Evolutionary conservation across 2,888 invertebrate species (phyloP).

Genomic region (Acanthosepion lycidas): DNA sequence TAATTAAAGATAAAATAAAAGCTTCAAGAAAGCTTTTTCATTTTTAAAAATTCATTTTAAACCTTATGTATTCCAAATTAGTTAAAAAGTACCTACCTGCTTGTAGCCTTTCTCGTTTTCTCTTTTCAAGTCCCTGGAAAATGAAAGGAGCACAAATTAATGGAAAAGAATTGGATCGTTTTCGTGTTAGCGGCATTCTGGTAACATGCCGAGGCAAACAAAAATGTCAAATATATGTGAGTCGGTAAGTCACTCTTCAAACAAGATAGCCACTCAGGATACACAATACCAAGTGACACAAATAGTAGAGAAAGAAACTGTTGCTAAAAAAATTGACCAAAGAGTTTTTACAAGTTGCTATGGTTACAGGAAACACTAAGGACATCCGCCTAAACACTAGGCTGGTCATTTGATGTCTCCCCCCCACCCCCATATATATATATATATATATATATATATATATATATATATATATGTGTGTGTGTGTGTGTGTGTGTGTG

Average conservation of each 20-base stretch:
- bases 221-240: not conserved
- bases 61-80: not conserved
- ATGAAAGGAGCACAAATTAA: slow-evolving; percentile 41
- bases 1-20: no score
- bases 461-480: no score
- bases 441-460: no score
- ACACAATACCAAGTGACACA: not conserved
- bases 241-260: not conserved
- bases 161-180: slow-evolving; percentile 43
- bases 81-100: not conserved
- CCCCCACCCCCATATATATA: not conserved
- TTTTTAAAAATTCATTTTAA: no score
- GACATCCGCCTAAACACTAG: not conserved
- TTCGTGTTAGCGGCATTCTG: slow-evolving; percentile 25
- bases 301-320: not conserved
- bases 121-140: slow-evolving; percentile 45
- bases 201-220: not conserved
- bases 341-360: not conserved
- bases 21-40: no score
- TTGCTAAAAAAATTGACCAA: not conserved
- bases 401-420: not conserved
- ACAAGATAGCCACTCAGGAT: not conserved
- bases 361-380: slow-evolving; percentile 8
- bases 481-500: no score
- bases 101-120: slow-evolving; percentile 35